These are phyloP conservation scores for Sylvilagus floridanus DNA, from an alignment of 2,797 vertebrate species.

Conservation along the genomic window DNA sequence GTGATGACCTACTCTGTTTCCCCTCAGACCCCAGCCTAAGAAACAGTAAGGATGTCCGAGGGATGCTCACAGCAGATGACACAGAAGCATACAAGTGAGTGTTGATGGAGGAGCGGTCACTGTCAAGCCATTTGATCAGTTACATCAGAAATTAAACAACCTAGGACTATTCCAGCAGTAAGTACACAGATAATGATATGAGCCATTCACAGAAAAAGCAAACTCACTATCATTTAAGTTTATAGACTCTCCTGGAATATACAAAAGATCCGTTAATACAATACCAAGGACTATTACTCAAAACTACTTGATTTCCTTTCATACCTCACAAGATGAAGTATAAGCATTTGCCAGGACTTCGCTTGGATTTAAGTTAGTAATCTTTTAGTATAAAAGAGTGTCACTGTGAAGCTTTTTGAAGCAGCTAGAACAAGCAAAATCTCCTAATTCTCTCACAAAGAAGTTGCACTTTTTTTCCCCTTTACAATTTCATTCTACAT, in stretches of 20 bases:
- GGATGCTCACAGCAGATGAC: not conserved
- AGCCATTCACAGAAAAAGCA: not conserved
- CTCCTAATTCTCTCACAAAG: conserved; percentile 19
- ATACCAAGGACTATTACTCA: not conserved
- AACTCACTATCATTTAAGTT: not conserved
- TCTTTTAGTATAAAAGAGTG: not conserved
- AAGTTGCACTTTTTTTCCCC: not conserved
- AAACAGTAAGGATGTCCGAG: conserved; percentile 7
- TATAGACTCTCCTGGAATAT: not conserved
- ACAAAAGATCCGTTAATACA: not conserved
- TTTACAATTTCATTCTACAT: not conserved
- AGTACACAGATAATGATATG: not conserved
- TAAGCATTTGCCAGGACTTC: not conserved
- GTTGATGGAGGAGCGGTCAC: not conserved
- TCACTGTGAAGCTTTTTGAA: not conserved
- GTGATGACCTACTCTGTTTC: not conserved
- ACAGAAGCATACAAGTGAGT: not conserved
- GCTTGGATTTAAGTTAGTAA: not conserved
- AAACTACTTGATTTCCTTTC: not conserved
- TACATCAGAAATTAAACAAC: conserved; percentile 23
- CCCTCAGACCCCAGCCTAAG: not conserved
- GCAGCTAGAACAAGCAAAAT: not conserved
- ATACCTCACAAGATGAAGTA: conserved; percentile 30
- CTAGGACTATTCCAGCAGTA: not conserved
- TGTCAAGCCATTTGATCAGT: conserved; percentile 7